Conservation (phyloP, 2,888 invertebrate species). For the Orchesellides sinensis region DNA sequence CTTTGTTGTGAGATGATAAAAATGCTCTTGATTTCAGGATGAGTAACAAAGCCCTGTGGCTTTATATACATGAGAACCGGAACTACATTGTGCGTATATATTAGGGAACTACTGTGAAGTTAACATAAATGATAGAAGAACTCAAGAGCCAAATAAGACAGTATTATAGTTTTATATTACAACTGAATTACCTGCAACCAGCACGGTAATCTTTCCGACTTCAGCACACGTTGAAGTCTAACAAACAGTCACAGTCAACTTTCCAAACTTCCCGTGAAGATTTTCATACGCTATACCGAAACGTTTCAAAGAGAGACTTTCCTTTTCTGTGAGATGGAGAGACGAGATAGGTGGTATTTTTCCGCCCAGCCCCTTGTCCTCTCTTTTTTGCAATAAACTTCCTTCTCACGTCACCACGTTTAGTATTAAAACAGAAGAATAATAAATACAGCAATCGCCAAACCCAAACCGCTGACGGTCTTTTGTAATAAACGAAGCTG, state of each 20-base stretch:
- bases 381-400: slow-evolving; percentile 40
- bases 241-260: slow-evolving; percentile 38
- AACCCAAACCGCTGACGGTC: slow-evolving; percentile 26
- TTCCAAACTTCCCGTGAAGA: slow-evolving; percentile 36
- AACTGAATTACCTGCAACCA: slow-evolving; percentile 48
- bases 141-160: slow-evolving; percentile 1
- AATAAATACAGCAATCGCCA: slow-evolving; percentile 38
- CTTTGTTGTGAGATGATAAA: slow-evolving; percentile 19
- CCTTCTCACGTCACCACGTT: slow-evolving; percentile 45
- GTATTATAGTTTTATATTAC: slow-evolving; percentile 25
- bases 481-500: slow-evolving; percentile 32
- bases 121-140: slow-evolving; percentile 18
- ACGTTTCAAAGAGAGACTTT: slow-evolving; percentile 9
- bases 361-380: slow-evolving; percentile 42
- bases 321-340: slow-evolving; percentile 15
- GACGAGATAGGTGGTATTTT: slow-evolving; percentile 30
- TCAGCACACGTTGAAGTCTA: slow-evolving; percentile 29
- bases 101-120: background rate
- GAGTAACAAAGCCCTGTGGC: background rate
- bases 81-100: background rate
- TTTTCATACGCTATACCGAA: slow-evolving; percentile 37
- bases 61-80: background rate
- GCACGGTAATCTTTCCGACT: slow-evolving; percentile 41
- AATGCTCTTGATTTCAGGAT: slow-evolving; percentile 9
- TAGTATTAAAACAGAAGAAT: slow-evolving; percentile 12